These are phyloP conservation scores for Cottus gobio DNA, from an alignment of 2,113 vertebrate species.

Conservation along the genomic window DNA sequence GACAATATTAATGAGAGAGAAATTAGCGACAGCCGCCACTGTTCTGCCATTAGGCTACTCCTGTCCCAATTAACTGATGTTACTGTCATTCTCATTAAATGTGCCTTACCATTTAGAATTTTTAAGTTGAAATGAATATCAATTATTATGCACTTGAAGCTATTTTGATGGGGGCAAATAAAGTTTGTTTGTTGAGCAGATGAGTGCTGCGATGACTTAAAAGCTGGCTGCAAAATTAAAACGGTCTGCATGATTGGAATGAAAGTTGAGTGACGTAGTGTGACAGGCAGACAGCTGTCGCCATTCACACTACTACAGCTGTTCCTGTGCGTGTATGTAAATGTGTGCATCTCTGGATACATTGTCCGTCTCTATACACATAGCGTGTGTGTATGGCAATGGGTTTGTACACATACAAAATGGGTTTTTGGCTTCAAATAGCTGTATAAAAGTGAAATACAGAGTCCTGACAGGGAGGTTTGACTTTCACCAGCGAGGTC, in stretches of 20 bases:
- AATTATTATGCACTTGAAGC: conserved; percentile 12
- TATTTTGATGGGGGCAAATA: conserved; percentile 14
- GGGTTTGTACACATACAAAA: background rate
- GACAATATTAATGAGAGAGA: conserved; percentile 67
- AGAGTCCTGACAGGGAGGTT: background rate
- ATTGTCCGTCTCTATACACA: background rate
- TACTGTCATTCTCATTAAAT: conserved; percentile 48
- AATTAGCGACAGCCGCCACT: conserved; percentile 58
- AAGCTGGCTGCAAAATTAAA: conserved; percentile 8
- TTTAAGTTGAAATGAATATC: conserved; percentile 24
- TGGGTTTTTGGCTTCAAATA: conserved; percentile 11
- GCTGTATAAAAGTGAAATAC: background rate
- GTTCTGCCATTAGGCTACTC: conserved; percentile 58
- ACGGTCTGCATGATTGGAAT: conserved; percentile 1
- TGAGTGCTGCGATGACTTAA: background rate
- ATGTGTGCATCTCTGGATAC: conserved; percentile 1
- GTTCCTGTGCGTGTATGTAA: background rate
- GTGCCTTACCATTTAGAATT: conserved; percentile 20
- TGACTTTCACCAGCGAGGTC: conserved; percentile 8
- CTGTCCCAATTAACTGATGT: conserved; percentile 70
- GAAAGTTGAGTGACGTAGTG: background rate
- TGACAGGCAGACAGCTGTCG: conserved; percentile 21
- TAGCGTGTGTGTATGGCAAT: background rate
- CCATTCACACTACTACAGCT: conserved; percentile 19
- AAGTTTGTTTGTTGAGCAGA: conserved; percentile 32